Evolutionary conservation across 2,888 invertebrate genomes (phyloP).

Genomic region (Omphaloscelis lunosa): DNA sequence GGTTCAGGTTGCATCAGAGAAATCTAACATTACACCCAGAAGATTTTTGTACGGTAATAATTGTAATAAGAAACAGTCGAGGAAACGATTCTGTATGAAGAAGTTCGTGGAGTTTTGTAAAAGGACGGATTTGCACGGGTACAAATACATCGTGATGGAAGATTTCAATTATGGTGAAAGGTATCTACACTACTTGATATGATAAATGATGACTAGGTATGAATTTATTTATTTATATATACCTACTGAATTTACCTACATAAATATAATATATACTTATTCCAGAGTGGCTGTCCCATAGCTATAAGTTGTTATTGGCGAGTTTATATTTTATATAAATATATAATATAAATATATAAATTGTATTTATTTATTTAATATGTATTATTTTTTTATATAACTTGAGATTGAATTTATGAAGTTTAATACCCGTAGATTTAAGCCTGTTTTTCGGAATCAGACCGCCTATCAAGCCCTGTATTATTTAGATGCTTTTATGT

Average conservation of each 20-base stretch:
- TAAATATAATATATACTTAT: no score
- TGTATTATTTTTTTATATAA: neutral
- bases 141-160: constrained; percentile 92
- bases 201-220: no score
- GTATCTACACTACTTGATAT: constrained; percentile 62
- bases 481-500: neutral
- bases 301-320: no score
- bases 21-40: constrained; percentile 22
- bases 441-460: neutral
- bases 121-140: constrained; percentile 93
- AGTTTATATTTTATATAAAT: neutral
- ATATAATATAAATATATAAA: no score
- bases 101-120: constrained; percentile 91
- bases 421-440: neutral
- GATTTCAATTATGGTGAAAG: constrained; percentile 90
- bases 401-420: neutral
- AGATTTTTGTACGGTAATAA: constrained; percentile 1
- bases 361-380: no score
- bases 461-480: neutral
- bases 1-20: constrained; percentile 42
- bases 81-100: constrained; percentile 66
- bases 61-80: constrained; percentile 61
- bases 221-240: no score
- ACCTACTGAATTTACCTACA: no score
- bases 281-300: no score